Evolutionary conservation across 1,140 invertebrate species (phyloP).

Genomic region (Plodia interpunctella): DNA sequence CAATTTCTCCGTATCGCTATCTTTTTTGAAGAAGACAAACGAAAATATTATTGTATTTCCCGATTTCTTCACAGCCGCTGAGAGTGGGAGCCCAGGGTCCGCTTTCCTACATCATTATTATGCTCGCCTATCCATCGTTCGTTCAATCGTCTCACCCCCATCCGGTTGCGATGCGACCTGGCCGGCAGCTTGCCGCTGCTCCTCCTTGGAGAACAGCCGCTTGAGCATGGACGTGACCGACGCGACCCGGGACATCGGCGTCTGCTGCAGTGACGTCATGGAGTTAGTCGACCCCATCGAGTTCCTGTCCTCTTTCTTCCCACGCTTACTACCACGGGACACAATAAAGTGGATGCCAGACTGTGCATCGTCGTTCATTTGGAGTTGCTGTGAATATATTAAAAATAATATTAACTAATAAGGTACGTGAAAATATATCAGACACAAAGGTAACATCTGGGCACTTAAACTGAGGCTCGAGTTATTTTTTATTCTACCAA

Average conservation of each 20-base stretch:
- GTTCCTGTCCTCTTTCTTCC: slow-evolving; percentile 62
- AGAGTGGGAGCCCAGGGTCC: no score
- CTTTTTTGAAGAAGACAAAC: no score
- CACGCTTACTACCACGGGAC: slow-evolving; percentile 68
- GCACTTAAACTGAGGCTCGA: no score
- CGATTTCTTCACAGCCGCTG: no score
- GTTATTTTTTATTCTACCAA: no score
- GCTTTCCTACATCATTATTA: no score
- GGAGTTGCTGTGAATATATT: slow-evolving; percentile 50
- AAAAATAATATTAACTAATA: neutral
- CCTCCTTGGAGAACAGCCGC: slow-evolving; percentile 85
- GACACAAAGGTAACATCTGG: no score
- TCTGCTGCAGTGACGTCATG: slow-evolving; percentile 73
- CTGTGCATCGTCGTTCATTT: slow-evolving; percentile 80
- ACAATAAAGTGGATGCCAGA: slow-evolving; percentile 86
- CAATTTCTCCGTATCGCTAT: no score
- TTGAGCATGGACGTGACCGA: slow-evolving; percentile 86
- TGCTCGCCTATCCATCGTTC: no score
- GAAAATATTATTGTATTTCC: no score
- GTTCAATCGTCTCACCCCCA: slow-evolving; percentile 35
- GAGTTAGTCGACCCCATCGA: slow-evolving; percentile 73
- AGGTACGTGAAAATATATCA: no score
- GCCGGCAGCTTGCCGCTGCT: slow-evolving; percentile 53
- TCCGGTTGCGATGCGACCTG: slow-evolving; percentile 45
- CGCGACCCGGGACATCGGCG: slow-evolving; percentile 83